Conservation (phyloP, 1,140 invertebrate species). For the Hesperophylax magnus region DNA sequence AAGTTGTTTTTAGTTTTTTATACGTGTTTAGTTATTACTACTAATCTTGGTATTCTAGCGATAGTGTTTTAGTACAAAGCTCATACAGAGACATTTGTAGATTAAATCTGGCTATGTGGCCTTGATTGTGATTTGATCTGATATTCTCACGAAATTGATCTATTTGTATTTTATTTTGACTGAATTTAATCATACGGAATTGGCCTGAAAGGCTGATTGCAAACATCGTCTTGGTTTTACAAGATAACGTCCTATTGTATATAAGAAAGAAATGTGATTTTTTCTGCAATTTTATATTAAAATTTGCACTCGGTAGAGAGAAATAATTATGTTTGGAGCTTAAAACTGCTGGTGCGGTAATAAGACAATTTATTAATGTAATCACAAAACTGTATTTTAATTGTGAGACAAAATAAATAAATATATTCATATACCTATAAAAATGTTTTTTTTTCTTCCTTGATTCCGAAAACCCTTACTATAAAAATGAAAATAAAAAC, state of each 20-base stretch:
- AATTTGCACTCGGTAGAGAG: constrained; percentile 42
- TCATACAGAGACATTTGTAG: constrained; percentile 24
- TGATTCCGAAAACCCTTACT: too few relatives aligned
- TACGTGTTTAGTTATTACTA: constrained; percentile 25
- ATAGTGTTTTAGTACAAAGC: constrained; percentile 55
- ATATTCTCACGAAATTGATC: constrained; percentile 48
- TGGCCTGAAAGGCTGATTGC: constrained; percentile 46
- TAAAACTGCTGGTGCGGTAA: constrained; percentile 10
- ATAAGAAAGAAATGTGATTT: constrained; percentile 56
- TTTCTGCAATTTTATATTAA: constrained; percentile 56
- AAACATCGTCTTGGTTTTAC: constrained; percentile 56
- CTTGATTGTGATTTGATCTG: constrained; percentile 22
- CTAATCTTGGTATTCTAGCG: constrained; percentile 40
- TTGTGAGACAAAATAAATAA: constrained; percentile 51
- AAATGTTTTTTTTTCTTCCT: not conserved
- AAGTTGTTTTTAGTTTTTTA: constrained; percentile 44
- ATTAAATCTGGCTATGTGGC: constrained; percentile 33
- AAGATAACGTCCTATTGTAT: constrained; percentile 58
- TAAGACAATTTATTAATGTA: constrained; percentile 38
- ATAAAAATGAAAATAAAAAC: too few relatives aligned
- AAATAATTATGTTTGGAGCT: constrained; percentile 22
- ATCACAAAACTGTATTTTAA: constrained; percentile 51
- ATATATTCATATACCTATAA: constrained; percentile 19
- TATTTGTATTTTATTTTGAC: constrained; percentile 56
- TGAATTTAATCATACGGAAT: constrained; percentile 56